These are phyloP conservation scores for Microplitis mediator DNA, from an alignment of 1,140 invertebrate species.

Conservation along the genomic window DNA sequence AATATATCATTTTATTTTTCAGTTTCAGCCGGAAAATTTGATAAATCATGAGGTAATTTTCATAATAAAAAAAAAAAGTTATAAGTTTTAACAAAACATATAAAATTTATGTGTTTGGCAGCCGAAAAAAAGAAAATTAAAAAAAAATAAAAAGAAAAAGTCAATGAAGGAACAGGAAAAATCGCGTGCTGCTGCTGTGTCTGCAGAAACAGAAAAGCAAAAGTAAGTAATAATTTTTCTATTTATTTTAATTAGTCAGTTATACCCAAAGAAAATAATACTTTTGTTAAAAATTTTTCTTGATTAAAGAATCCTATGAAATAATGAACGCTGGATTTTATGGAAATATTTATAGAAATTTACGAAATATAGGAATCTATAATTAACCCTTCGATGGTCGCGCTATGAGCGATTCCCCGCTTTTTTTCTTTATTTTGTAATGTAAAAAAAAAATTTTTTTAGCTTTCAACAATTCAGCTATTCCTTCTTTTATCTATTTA, in stretches of 20 bases:
- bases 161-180: conserved; percentile 33
- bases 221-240: conserved; percentile 24
- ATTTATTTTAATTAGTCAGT: neutral
- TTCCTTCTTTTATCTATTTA: too few species aligned
- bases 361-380: neutral
- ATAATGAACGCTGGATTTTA: neutral
- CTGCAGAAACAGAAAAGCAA: conserved; percentile 31
- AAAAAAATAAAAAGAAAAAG: conserved; percentile 30
- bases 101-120: neutral
- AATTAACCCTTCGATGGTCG: too few species aligned
- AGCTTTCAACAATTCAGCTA: too few species aligned
- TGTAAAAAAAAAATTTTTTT: too few species aligned
- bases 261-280: neutral
- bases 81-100: neutral
- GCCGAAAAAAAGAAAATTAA: neutral
- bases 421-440: too few species aligned
- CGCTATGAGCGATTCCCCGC: too few species aligned
- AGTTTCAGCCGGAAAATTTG: neutral
- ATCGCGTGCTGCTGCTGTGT: conserved; percentile 22
- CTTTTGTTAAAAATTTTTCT: neutral
- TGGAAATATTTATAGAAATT: neutral
- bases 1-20: neutral
- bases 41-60: neutral
- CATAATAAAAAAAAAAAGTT: neutral
- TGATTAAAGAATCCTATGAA: neutral